Conservation (phyloP, 2,888 invertebrate species). For the Zaprionus lineosus region DNA sequence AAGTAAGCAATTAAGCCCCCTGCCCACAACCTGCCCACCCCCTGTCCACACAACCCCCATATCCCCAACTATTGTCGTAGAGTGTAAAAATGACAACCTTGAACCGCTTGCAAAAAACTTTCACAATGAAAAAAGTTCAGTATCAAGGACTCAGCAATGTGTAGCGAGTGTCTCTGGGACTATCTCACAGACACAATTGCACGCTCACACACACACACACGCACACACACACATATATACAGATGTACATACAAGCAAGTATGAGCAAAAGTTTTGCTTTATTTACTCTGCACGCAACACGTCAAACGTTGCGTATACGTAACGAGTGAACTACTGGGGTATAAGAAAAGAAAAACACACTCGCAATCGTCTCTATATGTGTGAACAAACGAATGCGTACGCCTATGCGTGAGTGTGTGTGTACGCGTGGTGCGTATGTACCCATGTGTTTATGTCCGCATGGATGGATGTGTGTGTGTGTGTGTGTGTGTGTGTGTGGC, state of each 20-base stretch:
- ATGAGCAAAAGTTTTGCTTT: conserved; percentile 44
- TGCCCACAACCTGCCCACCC: no score
- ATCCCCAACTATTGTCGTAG: neutral
- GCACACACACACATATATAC: neutral
- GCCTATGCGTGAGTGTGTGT: conserved; percentile 5
- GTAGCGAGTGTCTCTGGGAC: conserved; percentile 44
- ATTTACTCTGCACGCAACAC: conserved; percentile 47
- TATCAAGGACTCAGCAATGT: conserved; percentile 70
- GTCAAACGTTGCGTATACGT: conserved; percentile 69
- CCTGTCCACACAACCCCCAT: neutral
- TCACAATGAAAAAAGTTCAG: conserved; percentile 77
- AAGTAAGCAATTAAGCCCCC: conserved; percentile 30
- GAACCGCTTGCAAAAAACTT: conserved; percentile 74
- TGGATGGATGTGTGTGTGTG: neutral
- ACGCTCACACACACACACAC: neutral
- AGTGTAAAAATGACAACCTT: conserved; percentile 56
- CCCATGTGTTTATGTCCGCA: no score
- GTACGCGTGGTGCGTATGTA: neutral
- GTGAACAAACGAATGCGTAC: neutral
- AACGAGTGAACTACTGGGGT: conserved; percentile 36
- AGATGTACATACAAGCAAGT: conserved; percentile 4
- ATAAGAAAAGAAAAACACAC: conserved; percentile 34
- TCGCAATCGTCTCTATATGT: neutral
- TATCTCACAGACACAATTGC: conserved; percentile 7
- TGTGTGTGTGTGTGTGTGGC: neutral